phyloP scores from a whole-genome alignment of 2,113 vertebrate species.

The Trematocara macrostoma region DNA sequence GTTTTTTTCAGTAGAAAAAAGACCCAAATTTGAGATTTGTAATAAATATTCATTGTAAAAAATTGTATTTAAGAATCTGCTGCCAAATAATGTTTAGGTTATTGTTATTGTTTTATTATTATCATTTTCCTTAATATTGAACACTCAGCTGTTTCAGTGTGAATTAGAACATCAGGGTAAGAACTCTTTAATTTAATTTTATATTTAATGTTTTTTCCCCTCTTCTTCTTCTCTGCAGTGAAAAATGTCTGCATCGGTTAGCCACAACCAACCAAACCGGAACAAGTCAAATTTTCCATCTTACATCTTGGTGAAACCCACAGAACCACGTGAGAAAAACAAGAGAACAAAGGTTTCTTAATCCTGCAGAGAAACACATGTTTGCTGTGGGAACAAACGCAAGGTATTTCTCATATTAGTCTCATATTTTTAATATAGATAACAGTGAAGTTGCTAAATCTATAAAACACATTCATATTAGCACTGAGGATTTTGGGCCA shows the following conservation, averaged over 20 bases:
- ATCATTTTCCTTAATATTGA: not conserved
- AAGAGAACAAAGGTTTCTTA: accelerated
- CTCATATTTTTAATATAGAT: not conserved
- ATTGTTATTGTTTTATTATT: too few species aligned
- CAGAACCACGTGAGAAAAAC: not conserved
- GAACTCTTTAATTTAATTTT: too few species aligned
- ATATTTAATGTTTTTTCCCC: accelerated
- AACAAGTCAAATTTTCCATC: not conserved
- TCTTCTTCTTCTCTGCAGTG: not conserved
- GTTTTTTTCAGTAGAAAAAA: too few species aligned
- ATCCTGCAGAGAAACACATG: accelerated
- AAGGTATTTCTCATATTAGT: not conserved
- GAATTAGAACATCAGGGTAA: not conserved
- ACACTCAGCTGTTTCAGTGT: not conserved
- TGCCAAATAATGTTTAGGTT: not conserved
- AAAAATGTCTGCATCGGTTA: accelerated
- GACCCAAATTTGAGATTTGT: too few species aligned
- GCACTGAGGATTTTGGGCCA: too few species aligned
- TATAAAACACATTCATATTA: not conserved
- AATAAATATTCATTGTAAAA: too few species aligned
- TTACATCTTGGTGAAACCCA: not conserved
- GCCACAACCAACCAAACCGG: not conserved
- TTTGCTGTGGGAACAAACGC: not conserved
- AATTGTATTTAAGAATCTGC: too few species aligned
- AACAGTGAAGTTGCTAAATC: not conserved